Evolutionary conservation across 2,797 vertebrate genomes (phyloP), one percentile per base, ranked within the genome.

Genomic region (Champsocephalus gunnari): DNA sequence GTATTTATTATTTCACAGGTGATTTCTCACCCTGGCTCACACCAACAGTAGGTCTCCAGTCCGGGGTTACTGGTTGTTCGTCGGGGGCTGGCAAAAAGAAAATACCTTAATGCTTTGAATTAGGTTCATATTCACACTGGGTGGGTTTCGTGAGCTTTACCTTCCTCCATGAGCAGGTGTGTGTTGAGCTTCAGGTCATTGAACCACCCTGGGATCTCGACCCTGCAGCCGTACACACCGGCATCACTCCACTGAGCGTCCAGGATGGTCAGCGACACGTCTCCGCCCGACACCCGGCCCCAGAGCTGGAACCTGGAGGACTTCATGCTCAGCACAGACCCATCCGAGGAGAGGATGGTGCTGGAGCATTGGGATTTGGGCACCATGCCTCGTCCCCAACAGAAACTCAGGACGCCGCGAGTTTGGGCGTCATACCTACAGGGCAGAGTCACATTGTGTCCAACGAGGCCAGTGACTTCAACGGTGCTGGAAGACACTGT

Each of bases 211-310:
- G 75, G 24, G 66, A 94, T 43, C 80, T 96, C 71, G 17, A 96
- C 79, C 3, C 96, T 93, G 86, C 96, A 97, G 87, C 96, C 94
- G 16, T 96, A 97, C 2, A 1, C 73, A 7, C 96, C 96, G 2
- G 73, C 79, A 80, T 97, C 96, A 0, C 12, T 57, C 66, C 66
- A 54, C 62, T 58, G 69, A 13, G 92, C 92, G 0, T 78, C 73
- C 38, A 87, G 0, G 2, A 97, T 94, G 0, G 93, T 96, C 84
- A 97, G 89, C 16, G 96, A 95, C 66, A 95, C 84, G 0, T 96
- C 65, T 0, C 96, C 95, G 0, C 0, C 9, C 0, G 0, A 1
- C 59, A 92, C 45, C 7, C 59, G 0, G 48, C 95, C 94, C 67
- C 66, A 71, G 71, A 96, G 67, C 47, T 34, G 75, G 67, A 96